A percentile compares a stretch with the other conserved stretches of the same genome.
These are phyloP conservation scores for Agonopterix arenella DNA, from an alignment of 2,888 invertebrate species.

Conservation along the genomic window DNA sequence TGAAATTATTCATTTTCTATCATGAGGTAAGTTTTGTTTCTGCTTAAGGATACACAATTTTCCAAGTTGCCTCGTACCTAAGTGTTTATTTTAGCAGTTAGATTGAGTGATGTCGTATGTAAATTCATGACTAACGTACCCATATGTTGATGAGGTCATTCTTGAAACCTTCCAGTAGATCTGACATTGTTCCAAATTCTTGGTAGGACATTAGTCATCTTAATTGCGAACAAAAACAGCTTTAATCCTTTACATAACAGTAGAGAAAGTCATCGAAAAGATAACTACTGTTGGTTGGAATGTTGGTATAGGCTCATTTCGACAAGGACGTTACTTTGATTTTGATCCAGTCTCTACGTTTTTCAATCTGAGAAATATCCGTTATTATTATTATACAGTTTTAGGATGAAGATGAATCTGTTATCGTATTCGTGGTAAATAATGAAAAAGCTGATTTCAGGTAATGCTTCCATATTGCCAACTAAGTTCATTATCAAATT, in stretches of 20 bases:
- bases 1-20: too few relatives aligned
- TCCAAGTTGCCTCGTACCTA: background rate
- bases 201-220: background rate
- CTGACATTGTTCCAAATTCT: slow-evolving; percentile 15
- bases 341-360: too few relatives aligned
- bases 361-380: too few relatives aligned
- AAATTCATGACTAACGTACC: slow-evolving; percentile 25
- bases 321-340: too few relatives aligned
- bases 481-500: background rate
- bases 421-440: too few relatives aligned
- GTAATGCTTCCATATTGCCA: background rate
- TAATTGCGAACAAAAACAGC: background rate
- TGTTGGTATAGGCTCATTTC: too few relatives aligned
- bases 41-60: background rate
- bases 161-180: slow-evolving; percentile 16
- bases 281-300: too few relatives aligned
- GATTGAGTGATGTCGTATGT: slow-evolving; percentile 1
- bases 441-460: too few relatives aligned
- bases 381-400: too few relatives aligned
- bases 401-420: too few relatives aligned
- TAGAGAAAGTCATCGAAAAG: too few relatives aligned
- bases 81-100: background rate
- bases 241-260: too few relatives aligned
- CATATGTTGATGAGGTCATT: slow-evolving; percentile 43
- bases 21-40: background rate